These are phyloP conservation scores for Verasper variegatus DNA, from an alignment of 2,113 vertebrate genomes.

Conservation along the genomic window DNA sequence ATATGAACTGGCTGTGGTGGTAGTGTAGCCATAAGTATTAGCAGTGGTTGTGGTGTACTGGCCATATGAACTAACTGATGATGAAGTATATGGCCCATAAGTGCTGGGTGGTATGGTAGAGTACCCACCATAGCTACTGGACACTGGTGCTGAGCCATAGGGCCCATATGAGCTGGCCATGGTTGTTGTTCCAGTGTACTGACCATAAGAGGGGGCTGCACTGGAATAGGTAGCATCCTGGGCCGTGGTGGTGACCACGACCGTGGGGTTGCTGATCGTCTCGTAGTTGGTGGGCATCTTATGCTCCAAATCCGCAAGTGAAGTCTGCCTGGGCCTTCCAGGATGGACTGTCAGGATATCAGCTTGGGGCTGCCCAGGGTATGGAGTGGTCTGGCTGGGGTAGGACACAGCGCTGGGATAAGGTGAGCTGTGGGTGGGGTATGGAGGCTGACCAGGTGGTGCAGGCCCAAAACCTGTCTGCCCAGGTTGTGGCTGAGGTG, in stretches of 20 bases:
- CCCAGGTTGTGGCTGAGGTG: constrained; percentile 80
- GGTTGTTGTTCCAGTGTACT: constrained; percentile 76
- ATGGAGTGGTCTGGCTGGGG: constrained; percentile 84
- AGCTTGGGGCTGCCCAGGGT: constrained; percentile 82
- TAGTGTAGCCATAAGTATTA: constrained; percentile 82
- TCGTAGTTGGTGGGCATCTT: constrained; percentile 97
- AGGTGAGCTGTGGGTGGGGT: constrained; percentile 87
- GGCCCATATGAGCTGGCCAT: constrained; percentile 80
- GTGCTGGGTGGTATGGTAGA: constrained; percentile 78
- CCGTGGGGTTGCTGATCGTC: constrained; percentile 86
- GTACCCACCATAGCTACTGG: constrained; percentile 81
- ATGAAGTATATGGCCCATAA: constrained; percentile 79
- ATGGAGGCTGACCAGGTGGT: constrained; percentile 82
- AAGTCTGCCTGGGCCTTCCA: constrained; percentile 91
- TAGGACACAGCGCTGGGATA: constrained; percentile 86
- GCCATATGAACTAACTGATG: constrained; percentile 82
- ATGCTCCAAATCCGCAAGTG: constrained; percentile 94
- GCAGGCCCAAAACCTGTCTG: constrained; percentile 88
- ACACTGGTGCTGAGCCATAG: constrained; percentile 77
- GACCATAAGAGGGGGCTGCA: constrained; percentile 77
- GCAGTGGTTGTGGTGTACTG: constrained; percentile 84
- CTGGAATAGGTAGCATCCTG: constrained; percentile 83
- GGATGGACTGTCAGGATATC: constrained; percentile 87
- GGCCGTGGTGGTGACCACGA: constrained; percentile 84
- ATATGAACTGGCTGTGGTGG: constrained; percentile 82